A percentile compares a stretch with the other conserved stretches of the same genome.
Conservation (phyloP, 2,113 vertebrate genomes). For the Penelope pileata region DNA sequence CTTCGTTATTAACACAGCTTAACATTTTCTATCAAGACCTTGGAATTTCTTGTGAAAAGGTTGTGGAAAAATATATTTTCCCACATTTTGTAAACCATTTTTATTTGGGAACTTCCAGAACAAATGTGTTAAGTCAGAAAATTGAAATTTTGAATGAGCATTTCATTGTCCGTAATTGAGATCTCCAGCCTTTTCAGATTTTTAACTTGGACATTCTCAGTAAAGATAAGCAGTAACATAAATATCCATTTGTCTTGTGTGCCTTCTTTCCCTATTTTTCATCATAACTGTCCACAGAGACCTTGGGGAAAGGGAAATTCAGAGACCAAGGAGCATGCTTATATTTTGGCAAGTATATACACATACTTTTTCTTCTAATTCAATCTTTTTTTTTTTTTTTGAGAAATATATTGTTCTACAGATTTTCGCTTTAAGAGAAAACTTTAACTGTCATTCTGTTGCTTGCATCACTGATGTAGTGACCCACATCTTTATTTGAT, state of each 20-base stretch:
- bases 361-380: not conserved
- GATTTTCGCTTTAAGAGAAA: not conserved
- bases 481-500: not conserved
- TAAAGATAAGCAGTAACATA: not conserved
- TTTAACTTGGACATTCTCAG: not conserved
- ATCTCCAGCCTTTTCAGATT: not conserved
- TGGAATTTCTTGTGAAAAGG: not conserved
- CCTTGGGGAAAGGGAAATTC: not conserved
- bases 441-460: not conserved
- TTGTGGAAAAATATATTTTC: not conserved
- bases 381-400: not conserved
- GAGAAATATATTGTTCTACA: not conserved
- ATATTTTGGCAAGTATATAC: not conserved
- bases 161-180: not conserved
- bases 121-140: not conserved
- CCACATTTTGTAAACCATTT: not conserved
- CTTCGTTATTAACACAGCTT: not conserved
- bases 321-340: not conserved
- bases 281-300: not conserved
- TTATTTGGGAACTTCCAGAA: not conserved
- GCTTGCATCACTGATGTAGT: not conserved
- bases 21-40: not conserved
- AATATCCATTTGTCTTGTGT: rapidly evolving
- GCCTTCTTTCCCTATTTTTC: not conserved
- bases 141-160: not conserved